Conservation (phyloP, 1,140 invertebrate species). For the Conus ventricosus region DNA sequence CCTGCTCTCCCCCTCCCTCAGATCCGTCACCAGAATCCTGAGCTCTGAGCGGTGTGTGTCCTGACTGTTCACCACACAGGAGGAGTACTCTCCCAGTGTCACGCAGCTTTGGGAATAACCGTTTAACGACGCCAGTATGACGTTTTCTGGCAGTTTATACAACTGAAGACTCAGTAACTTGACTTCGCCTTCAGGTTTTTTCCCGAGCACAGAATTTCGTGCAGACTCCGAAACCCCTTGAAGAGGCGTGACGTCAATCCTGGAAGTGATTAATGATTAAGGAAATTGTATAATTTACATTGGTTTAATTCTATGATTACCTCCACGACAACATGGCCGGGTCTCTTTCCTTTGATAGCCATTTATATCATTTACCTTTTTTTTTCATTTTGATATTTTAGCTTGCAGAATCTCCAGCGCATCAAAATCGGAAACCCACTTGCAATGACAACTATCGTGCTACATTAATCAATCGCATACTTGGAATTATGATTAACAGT, state of each 20-base stretch:
- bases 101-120: not conserved
- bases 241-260: conserved; percentile 17
- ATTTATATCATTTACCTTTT: too few relatives aligned
- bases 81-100: conserved; percentile 17
- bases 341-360: too few relatives aligned
- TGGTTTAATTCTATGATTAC: too few relatives aligned
- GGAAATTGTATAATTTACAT: too few relatives aligned
- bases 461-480: too few relatives aligned
- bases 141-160: not conserved
- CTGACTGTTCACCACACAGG: conserved; percentile 1
- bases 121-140: conserved; percentile 8
- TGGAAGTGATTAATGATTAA: not conserved
- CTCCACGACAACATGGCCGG: too few relatives aligned
- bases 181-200: conserved; percentile 15
- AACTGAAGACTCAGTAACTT: conserved; percentile 16
- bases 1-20: conserved; percentile 28
- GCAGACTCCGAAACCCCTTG: not conserved
- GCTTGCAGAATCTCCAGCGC: too few relatives aligned
- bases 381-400: too few relatives aligned
- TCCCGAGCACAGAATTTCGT: conserved; percentile 24
- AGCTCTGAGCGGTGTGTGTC: conserved; percentile 11
- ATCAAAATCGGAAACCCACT: too few relatives aligned
- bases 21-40: conserved; percentile 16
- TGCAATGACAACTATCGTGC: too few relatives aligned
- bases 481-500: too few relatives aligned